Evolutionary conservation across 1,140 invertebrate species (phyloP), one percentile per base, ranked within the genome.

Genomic region (Drosophila azteca): DNA sequence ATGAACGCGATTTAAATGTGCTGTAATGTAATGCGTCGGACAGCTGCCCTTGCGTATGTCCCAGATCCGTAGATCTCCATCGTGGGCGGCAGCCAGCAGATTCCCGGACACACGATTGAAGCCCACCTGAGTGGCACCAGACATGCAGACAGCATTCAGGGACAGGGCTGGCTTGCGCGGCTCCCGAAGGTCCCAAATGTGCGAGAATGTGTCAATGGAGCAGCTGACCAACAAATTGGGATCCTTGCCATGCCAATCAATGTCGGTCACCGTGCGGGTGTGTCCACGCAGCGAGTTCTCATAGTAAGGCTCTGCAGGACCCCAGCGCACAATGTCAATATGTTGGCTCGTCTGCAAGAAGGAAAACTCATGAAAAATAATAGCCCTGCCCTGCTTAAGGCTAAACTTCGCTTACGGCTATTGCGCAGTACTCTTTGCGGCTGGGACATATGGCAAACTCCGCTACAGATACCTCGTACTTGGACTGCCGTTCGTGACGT

Each of bases 61-160:
- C 98, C 98, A 99, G 70, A 99, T 95, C 92, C 98, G 96, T 7
- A 99, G 94, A 92, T 99, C 98, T 13, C 97, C 97, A 91, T 98
- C 97, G 92, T 99, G 97, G 51, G 97, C 96, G 46, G 98, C 98
- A 1, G 98, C 98, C 71, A 99, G 93, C 51, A 97, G 93, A 91
- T 98, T 94, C 11, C 95, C 93, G 7, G 95, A 95, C 31, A 97
- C 94, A 83, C 96, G 95, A 92, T 98, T 98, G 96, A 98, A 99
- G 90, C 97, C 95, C 0, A 99, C 97, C 94, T 99, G 97, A 26
- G 96, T 97, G 8, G 97, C 97, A 66, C 97, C 97, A 92, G 97
- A 92, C 90, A 92, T 92, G 72, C 91, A 92, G 79, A 96, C 95
- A 60, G 96, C 95, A 79, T 96, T 96, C 31, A 98, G 92, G 35